Conservation (phyloP, 2,113 vertebrate genomes). For the Corydoras sp. region DNA sequence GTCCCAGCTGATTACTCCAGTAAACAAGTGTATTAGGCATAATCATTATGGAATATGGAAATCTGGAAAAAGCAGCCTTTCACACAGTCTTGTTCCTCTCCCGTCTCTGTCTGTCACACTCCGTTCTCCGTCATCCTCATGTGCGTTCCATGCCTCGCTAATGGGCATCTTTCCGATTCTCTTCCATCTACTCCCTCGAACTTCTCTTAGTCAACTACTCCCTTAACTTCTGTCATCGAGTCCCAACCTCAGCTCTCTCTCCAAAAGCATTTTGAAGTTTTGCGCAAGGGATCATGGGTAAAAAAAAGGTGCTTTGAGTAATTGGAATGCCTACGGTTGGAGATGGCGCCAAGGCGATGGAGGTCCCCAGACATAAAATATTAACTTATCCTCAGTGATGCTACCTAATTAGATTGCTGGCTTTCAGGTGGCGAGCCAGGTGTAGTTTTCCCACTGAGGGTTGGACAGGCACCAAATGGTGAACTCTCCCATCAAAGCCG, state of each 20-base stretch:
- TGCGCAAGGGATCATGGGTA: constrained; percentile 23
- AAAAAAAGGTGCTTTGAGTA: constrained; percentile 34
- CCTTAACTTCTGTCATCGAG: background rate
- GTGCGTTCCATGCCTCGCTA: background rate
- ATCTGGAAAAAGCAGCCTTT: background rate
- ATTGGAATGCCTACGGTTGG: constrained; percentile 60
- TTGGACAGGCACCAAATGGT: background rate
- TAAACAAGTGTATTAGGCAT: constrained; percentile 60
- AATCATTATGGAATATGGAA: constrained; percentile 26
- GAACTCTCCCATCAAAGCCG: background rate
- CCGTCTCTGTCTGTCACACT: constrained; percentile 12
- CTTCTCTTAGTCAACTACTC: background rate
- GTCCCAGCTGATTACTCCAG: constrained; percentile 55
- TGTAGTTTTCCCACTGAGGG: constrained; percentile 17
- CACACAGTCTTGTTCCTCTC: constrained; percentile 5
- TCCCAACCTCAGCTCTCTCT: constrained; percentile 9
- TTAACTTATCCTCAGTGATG: constrained; percentile 65
- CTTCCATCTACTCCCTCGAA: background rate
- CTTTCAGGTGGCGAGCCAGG: constrained; percentile 44
- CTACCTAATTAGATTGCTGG: constrained; percentile 59
- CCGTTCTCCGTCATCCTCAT: no score
- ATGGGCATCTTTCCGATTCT: background rate
- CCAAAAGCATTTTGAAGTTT: constrained; percentile 24
- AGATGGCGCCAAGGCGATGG: constrained; percentile 39
- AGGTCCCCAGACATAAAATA: constrained; percentile 68